These are phyloP conservation scores for Kuschelorhynchus macadamiae DNA, from an alignment of 2,888 invertebrate genomes.

Conservation along the genomic window DNA sequence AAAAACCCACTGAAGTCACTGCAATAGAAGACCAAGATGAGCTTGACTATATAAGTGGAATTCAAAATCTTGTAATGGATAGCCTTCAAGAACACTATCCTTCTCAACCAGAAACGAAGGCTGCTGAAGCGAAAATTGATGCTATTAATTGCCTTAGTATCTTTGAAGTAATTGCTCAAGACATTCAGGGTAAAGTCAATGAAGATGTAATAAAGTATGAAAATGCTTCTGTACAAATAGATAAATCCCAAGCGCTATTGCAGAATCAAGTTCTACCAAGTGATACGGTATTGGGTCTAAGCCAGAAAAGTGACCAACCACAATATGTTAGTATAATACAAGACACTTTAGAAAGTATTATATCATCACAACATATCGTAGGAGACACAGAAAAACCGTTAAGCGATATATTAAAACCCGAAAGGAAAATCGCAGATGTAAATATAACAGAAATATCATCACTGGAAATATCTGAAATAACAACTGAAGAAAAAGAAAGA, in stretches of 20 bases:
- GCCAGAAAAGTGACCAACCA: conserved; percentile 56
- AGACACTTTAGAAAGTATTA: conserved; percentile 67
- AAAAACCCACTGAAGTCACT: conserved; percentile 48
- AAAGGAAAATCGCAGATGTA: conserved; percentile 65
- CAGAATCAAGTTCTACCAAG: conserved; percentile 61
- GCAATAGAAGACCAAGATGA: conserved; percentile 54
- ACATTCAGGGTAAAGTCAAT: conserved; percentile 62
- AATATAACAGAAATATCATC: conserved; percentile 67
- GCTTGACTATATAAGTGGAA: conserved; percentile 55
- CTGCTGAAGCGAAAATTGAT: conserved; percentile 70
- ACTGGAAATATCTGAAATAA: conserved; percentile 63
- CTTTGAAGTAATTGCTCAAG: conserved; percentile 69
- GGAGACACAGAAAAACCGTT: conserved; percentile 69
- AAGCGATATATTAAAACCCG: conserved; percentile 58
- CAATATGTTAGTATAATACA: conserved; percentile 64
- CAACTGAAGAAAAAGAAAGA: conserved; percentile 60
- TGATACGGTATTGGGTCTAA: conserved; percentile 59
- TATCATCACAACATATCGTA: conserved; percentile 66
- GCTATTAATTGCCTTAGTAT: conserved; percentile 72
- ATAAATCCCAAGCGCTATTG: conserved; percentile 64
- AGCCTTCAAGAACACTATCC: conserved; percentile 61
- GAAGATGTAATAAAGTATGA: conserved; percentile 66
- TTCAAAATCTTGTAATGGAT: conserved; percentile 54
- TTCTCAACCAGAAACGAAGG: conserved; percentile 68
- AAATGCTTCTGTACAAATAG: conserved; percentile 61